phyloP scores from a whole-genome alignment of 2,113 vertebrate genomes.

The Blennius ocellaris region DNA sequence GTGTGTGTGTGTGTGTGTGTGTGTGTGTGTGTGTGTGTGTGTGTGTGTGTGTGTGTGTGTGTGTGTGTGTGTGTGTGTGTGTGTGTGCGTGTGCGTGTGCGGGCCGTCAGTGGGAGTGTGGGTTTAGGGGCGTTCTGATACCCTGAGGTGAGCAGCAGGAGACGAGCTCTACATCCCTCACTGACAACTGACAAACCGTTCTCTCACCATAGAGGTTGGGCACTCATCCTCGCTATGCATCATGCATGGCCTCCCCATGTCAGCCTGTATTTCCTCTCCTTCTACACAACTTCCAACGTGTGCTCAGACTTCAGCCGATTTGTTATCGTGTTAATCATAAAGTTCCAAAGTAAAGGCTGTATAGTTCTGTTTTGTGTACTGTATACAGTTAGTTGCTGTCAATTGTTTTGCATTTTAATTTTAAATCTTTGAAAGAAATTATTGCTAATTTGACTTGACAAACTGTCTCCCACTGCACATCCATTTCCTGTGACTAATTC shows the following conservation, averaged over 20 bases:
- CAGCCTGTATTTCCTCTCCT: conserved; percentile 1
- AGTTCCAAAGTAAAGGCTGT: no score
- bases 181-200: conserved; percentile 70
- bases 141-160: conserved; percentile 71
- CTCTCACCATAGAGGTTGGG: conserved; percentile 45
- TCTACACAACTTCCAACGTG: not conserved
- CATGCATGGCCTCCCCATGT: conserved; percentile 1
- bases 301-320: no score
- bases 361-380: no score
- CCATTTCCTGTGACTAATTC: no score
- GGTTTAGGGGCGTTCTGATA: conserved; percentile 57
- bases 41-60: conserved; percentile 28
- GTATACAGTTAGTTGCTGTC: no score
- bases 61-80: conserved; percentile 9
- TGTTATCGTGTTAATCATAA: no score
- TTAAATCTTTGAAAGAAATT: no score
- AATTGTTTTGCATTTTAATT: no score
- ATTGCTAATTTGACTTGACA: no score
- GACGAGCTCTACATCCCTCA: conserved; percentile 68
- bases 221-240: conserved; percentile 7
- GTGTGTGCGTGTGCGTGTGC: not conserved
- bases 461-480: no score
- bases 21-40: not conserved
- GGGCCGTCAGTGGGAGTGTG: not conserved
- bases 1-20: conserved; percentile 8